Conservation (phyloP, 1,140 invertebrate species). For the Drosophila kurseongensis region DNA sequence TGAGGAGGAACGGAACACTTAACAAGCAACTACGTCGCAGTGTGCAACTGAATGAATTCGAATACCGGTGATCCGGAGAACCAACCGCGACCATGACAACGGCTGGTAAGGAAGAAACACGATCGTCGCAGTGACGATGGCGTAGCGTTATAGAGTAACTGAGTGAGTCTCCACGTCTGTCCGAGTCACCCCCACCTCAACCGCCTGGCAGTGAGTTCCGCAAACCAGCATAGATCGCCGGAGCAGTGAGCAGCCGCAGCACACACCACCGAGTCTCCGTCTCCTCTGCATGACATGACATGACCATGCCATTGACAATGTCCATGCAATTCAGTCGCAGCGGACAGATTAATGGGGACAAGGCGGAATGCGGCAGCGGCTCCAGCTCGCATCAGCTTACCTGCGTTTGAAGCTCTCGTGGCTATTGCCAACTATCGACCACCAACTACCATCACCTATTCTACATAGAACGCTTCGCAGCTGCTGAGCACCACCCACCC, state of each 20-base stretch:
- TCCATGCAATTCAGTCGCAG: conserved; percentile 40
- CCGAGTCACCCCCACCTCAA: conserved; percentile 59
- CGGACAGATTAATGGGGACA: conserved; percentile 67
- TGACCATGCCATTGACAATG: conserved; percentile 16
- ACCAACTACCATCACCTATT: conserved; percentile 47
- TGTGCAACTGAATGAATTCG: not conserved
- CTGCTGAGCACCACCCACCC: conserved; percentile 69
- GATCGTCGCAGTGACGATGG: conserved; percentile 15
- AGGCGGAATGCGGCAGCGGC: conserved; percentile 79
- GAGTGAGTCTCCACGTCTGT: conserved; percentile 82
- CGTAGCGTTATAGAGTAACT: conserved; percentile 44
- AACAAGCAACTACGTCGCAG: conserved; percentile 37
- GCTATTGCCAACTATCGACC: conserved; percentile 43
- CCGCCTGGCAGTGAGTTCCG: conserved; percentile 55
- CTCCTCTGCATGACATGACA: conserved; percentile 47
- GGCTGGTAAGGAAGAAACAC: conserved; percentile 20
- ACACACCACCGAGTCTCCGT: conserved; percentile 78
- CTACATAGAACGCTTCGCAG: conserved; percentile 73
- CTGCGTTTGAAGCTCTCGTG: conserved; percentile 58
- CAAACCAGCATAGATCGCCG: conserved; percentile 59
- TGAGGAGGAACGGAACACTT: conserved; percentile 78
- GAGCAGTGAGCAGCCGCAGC: conserved; percentile 78
- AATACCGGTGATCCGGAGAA: conserved; percentile 4
- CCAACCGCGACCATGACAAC: conserved; percentile 13
- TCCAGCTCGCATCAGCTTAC: conserved; percentile 76